A percentile compares a stretch with the other conserved stretches of the same genome.
Conservation (phyloP, 2,888 invertebrate genomes). For the Epinotia brunnichana region DNA sequence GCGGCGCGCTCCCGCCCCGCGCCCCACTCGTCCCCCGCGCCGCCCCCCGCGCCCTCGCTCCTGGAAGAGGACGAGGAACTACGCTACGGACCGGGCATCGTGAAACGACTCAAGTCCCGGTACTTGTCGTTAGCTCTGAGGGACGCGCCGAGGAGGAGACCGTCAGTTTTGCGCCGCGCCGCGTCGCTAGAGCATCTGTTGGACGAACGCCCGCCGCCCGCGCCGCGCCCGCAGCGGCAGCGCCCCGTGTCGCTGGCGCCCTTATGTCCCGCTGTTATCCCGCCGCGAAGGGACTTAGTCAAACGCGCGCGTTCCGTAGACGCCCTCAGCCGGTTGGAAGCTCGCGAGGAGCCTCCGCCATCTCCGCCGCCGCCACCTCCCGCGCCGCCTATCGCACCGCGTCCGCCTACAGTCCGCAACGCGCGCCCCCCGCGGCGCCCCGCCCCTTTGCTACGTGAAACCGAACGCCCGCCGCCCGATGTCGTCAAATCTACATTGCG, state of each 20-base stretch:
- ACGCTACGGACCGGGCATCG: slow-evolving; percentile 96
- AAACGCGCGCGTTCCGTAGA: slow-evolving; percentile 95
- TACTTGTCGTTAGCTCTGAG: slow-evolving; percentile 93
- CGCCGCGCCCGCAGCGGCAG: slow-evolving; percentile 59
- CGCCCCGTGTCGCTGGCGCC: slow-evolving; percentile 66
- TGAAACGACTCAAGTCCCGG: slow-evolving; percentile 92
- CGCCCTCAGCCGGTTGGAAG: slow-evolving; percentile 88
- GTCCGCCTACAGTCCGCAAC: slow-evolving; percentile 78
- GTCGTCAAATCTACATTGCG: slow-evolving; percentile 93
- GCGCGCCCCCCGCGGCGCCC: slow-evolving; percentile 76
- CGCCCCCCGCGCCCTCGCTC: slow-evolving; percentile 61
- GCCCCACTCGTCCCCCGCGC: slow-evolving; percentile 57
- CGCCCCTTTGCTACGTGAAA: slow-evolving; percentile 87
- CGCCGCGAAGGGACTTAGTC: slow-evolving; percentile 84
- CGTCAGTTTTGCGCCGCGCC: slow-evolving; percentile 90
- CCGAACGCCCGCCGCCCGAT: slow-evolving; percentile 94
- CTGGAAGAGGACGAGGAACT: slow-evolving; percentile 87
- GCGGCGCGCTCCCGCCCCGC: slow-evolving; percentile 73
- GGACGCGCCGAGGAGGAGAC: slow-evolving; percentile 87
- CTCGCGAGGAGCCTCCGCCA: slow-evolving; percentile 84
- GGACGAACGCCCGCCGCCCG: slow-evolving; percentile 84
- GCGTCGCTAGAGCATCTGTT: slow-evolving; percentile 93
- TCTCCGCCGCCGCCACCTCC: slow-evolving; percentile 63
- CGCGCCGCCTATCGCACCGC: slow-evolving; percentile 69
- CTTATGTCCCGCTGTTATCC: slow-evolving; percentile 53